Percentiles rank a stretch among this genome's conserved stretches.
These are phyloP conservation scores for Himalopsyche japonica DNA, from an alignment of 2,888 invertebrate genomes.

Conservation along the genomic window DNA sequence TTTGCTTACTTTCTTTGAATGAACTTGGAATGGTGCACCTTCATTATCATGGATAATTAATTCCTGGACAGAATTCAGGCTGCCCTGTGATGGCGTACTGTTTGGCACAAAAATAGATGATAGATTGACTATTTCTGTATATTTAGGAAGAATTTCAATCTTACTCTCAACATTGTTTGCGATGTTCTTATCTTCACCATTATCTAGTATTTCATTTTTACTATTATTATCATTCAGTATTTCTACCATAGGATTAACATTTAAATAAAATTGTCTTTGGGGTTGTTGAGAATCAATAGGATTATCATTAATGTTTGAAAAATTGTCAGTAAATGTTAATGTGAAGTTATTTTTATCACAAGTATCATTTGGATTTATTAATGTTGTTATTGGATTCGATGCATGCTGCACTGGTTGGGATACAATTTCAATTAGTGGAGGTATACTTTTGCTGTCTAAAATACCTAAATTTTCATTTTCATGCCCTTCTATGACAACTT, in stretches of 20 bases:
- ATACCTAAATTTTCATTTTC: constrained; percentile 3
- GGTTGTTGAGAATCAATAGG: not conserved
- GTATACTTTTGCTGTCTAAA: constrained; percentile 50
- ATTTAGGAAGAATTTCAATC: not conserved
- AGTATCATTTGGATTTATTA: not conserved
- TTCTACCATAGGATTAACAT: not conserved
- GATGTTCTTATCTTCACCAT: not conserved
- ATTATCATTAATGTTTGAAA: not conserved
- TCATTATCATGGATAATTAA: not conserved
- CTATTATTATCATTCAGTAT: not conserved
- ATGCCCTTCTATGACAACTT: constrained; percentile 33
- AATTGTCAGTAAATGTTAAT: not conserved
- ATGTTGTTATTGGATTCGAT: not conserved
- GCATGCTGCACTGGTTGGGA: constrained; percentile 45
- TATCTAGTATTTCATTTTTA: not conserved
- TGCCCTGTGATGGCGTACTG: not conserved
- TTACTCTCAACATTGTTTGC: not conserved
- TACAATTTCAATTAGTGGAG: constrained; percentile 56
- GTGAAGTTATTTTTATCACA: not conserved
- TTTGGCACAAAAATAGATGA: not conserved
- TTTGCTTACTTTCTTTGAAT: not conserved
- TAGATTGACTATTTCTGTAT: not conserved
- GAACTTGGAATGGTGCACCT: not conserved
- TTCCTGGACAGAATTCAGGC: not conserved
- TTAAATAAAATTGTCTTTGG: not conserved